Percentiles rank a stretch among this genome's conserved stretches.
These are phyloP conservation scores for Phoxinus dragarum DNA, from an alignment of 2,797 vertebrate genomes.

Conservation along the genomic window DNA sequence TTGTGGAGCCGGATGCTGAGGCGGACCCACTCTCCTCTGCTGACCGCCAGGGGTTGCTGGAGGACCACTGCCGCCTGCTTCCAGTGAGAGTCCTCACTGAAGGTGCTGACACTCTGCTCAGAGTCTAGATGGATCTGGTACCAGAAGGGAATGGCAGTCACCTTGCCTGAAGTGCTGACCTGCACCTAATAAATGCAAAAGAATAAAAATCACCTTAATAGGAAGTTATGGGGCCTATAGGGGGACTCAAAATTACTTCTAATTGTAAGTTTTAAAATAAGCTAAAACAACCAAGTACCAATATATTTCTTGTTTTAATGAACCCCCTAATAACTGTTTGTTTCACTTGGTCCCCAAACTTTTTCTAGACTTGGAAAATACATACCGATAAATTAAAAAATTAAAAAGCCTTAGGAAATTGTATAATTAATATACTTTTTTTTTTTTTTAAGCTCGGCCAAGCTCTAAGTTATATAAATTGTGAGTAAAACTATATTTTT, in stretches of 20 bases:
- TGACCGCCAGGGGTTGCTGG: conserved; percentile 84
- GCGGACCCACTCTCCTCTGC: conserved; percentile 81
- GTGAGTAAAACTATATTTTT: too few relatives aligned
- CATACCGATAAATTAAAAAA: too few relatives aligned
- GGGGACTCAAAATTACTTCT: background rate
- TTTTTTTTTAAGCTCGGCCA: background rate
- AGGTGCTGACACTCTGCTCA: conserved; percentile 85
- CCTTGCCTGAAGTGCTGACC: conserved; percentile 80
- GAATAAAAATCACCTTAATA: background rate
- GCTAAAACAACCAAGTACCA: background rate
- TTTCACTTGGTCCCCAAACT: background rate
- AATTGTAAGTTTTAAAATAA: background rate
- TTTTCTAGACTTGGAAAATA: background rate
- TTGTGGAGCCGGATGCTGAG: conserved; percentile 88
- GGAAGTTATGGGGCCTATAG: background rate
- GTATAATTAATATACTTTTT: too few relatives aligned
- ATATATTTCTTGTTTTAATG: background rate
- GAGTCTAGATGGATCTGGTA: conserved; percentile 89
- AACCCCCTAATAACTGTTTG: background rate
- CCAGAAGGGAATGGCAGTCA: conserved; percentile 97
- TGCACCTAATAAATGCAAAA: conserved; percentile 77
- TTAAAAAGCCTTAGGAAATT: background rate
- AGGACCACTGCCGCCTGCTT: conserved; percentile 94
- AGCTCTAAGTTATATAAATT: background rate
- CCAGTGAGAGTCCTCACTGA: conserved; percentile 90